phyloP scores from a whole-genome alignment of 2,113 vertebrate genomes.

The Dromas ardeola region DNA sequence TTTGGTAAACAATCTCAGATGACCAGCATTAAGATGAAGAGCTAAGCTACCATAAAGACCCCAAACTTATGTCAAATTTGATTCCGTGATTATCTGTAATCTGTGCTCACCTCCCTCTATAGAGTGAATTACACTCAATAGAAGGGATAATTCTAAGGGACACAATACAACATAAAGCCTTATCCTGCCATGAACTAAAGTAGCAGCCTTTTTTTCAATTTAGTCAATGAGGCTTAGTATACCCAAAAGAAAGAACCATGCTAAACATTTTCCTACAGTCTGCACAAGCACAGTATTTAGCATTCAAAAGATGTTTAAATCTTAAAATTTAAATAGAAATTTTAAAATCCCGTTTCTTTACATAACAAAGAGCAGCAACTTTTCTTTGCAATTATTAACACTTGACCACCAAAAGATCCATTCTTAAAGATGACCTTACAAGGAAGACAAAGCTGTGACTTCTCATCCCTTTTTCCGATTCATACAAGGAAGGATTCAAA shows the following conservation, averaged over 20 bases:
- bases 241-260: slow-evolving; percentile 21
- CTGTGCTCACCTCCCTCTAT: slow-evolving; percentile 48
- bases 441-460: slow-evolving; percentile 5
- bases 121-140: slow-evolving; percentile 25
- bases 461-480: not conserved
- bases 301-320: not conserved
- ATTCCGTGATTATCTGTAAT: slow-evolving; percentile 44
- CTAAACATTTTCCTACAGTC: slow-evolving; percentile 56
- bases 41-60: slow-evolving; percentile 47
- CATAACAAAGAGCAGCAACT: slow-evolving; percentile 25
- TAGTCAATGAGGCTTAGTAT: slow-evolving; percentile 49
- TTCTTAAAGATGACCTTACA: slow-evolving; percentile 39
- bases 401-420: slow-evolving; percentile 13
- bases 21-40: slow-evolving; percentile 42
- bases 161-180: slow-evolving; percentile 65
- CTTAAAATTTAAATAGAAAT: not conserved
- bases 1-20: slow-evolving; percentile 24
- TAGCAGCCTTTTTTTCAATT: slow-evolving; percentile 45
- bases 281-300: slow-evolving; percentile 11
- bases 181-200: slow-evolving; percentile 31
- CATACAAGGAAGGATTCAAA: not conserved
- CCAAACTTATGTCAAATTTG: slow-evolving; percentile 29
- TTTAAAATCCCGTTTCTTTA: slow-evolving; percentile 44
- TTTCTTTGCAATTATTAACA: slow-evolving; percentile 40
- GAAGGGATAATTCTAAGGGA: slow-evolving; percentile 57